Conservation (phyloP, 2,797 vertebrate species). For the Distichodus sexfasciatus region DNA sequence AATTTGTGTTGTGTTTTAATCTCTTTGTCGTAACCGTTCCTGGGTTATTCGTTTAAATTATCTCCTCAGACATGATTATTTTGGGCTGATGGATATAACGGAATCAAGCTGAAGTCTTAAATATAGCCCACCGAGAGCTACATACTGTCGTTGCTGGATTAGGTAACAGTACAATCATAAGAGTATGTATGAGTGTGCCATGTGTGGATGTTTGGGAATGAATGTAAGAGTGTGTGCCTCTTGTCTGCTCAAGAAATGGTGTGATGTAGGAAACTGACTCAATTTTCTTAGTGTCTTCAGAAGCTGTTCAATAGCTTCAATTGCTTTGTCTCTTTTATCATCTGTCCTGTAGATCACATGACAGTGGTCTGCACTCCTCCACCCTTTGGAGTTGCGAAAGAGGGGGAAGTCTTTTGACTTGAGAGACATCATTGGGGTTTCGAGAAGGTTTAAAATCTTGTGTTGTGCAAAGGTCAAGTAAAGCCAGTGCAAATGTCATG, state of each 20-base stretch:
- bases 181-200: constrained; percentile 9
- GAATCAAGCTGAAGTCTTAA: constrained; percentile 41
- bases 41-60: constrained; percentile 45
- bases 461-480: constrained; percentile 57
- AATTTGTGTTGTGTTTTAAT: neutral
- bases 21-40: constrained; percentile 7
- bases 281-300: constrained; percentile 47
- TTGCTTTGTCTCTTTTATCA: constrained; percentile 79
- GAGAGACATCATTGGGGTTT: constrained; percentile 77
- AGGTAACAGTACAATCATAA: constrained; percentile 41
- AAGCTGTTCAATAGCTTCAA: constrained; percentile 81
- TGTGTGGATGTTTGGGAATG: neutral
- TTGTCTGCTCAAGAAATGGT: neutral
- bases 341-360: constrained; percentile 96
- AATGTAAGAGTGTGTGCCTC: neutral
- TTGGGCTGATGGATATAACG: constrained; percentile 47
- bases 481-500: constrained; percentile 27
- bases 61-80: constrained; percentile 51
- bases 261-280: constrained; percentile 9
- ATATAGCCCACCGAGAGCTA: constrained; percentile 21
- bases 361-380: constrained; percentile 85
- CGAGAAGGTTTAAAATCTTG: constrained; percentile 73
- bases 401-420: constrained; percentile 88
- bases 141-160: constrained; percentile 35
- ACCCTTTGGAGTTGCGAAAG: constrained; percentile 84